A percentile compares a stretch with the other conserved stretches of the same genome.
Evolutionary conservation across 1,140 invertebrate species (phyloP).

Genomic region (Drosophila arizonae): DNA sequence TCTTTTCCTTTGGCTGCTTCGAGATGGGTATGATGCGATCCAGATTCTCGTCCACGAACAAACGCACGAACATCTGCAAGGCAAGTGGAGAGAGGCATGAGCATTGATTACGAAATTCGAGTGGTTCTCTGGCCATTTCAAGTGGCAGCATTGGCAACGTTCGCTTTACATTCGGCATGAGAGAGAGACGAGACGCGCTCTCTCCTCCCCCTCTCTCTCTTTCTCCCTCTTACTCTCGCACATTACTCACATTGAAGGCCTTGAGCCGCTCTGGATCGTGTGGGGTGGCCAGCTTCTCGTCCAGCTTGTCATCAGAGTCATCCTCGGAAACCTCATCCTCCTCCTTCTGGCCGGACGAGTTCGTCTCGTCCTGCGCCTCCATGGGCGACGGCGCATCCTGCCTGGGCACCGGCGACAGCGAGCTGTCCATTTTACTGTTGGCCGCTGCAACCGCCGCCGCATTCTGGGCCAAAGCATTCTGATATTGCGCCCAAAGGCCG

Average conservation of each 20-base stretch:
- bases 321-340: conserved; percentile 96
- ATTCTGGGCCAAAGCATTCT: conserved; percentile 83
- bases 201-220: conserved; percentile 10
- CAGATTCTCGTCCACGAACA: conserved; percentile 98
- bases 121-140: neutral
- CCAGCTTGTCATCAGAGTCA: conserved; percentile 94
- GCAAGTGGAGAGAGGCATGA: conserved; percentile 16
- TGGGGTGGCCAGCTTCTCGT: conserved; percentile 88
- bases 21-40: conserved; percentile 98
- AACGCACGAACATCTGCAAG: conserved; percentile 97
- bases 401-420: conserved; percentile 75
- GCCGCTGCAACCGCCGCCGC: conserved; percentile 70
- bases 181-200: no score
- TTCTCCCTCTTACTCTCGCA: conserved; percentile 42
- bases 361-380: conserved; percentile 94
- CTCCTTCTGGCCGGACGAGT: conserved; percentile 96
- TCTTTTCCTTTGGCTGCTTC: conserved; percentile 98
- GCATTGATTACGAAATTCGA: neutral
- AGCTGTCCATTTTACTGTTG: conserved; percentile 68
- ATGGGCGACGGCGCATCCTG: conserved; percentile 81
- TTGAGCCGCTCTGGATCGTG: conserved; percentile 98
- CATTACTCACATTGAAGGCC: conserved; percentile 95
- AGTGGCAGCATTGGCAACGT: conserved; percentile 66
- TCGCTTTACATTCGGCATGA: conserved; percentile 67
- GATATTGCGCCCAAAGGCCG: conserved; percentile 90